Base-by-base conservation (phyloP, 2,888 invertebrate species). In the Aradus depressus region DNA sequence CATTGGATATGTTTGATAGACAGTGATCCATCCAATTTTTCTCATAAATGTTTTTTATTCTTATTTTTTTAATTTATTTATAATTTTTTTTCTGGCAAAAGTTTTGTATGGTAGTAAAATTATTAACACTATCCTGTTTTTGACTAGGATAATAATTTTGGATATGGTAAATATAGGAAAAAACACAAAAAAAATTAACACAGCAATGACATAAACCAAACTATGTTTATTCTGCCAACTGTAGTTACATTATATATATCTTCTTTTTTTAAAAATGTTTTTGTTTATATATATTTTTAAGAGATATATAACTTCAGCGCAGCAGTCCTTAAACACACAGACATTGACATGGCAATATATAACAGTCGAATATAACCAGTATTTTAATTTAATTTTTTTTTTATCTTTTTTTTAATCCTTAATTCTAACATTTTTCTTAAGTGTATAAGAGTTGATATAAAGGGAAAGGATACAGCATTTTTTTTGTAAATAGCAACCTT, bases 181-280 rank as follows among this genome's bases (percentile, higher is more conserved):
- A 32, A 43, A 32, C 10, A 45, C 28, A 45, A 35, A 21, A 45
- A 34, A 34, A 38, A 19, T 31, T 49, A n/a, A n/a, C n/a, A n/a
- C n/a, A n/a, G n/a, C n/a, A n/a, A 49, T 53, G 53, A 56, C 56
- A 56, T 56, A 53, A 56, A 56, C 56, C 56, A 53, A 56, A 56
- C 56, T 53, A 55, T 53, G 51, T 56, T 56, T 56, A 53, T 53
- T 53, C 56, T 53, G 53, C 53, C 39, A 52, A 26, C 44, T 41
- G 44, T 50, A 54, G 52, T 32, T 50, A 55, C 55, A 55, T 55
- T 44, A 50, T 50, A 16, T n/a, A n/a, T n/a, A n/a, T n/a, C n/a
- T n/a, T n/a, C n/a, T 16, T 43, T 51, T 51, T 41, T 41, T 52
- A 41, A 42, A 41, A 43, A 41, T 42, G 28, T 47, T 52, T 39